Conservation (phyloP, 2,797 vertebrate genomes). For the Erethizon dorsatum region DNA sequence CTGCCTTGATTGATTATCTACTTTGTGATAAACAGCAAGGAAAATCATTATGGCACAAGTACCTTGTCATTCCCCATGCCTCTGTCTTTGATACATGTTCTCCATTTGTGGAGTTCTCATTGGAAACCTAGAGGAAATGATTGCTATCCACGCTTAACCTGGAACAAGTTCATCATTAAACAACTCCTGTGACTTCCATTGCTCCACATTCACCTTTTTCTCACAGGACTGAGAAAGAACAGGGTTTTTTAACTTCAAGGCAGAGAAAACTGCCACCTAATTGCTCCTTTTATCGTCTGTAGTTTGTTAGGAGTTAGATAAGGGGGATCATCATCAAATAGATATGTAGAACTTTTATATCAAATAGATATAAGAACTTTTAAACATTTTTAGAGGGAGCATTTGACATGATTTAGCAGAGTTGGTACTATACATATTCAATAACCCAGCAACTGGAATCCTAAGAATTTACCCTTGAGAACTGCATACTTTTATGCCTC, state of each 20-base stretch:
- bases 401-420: not conserved
- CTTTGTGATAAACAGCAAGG: slow-evolving; percentile 83
- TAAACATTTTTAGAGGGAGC: not conserved
- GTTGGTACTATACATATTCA: not conserved
- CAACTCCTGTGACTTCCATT: slow-evolving; percentile 59
- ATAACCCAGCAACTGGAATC: not conserved
- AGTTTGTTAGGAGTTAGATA: not conserved
- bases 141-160: slow-evolving; percentile 76
- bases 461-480: not conserved
- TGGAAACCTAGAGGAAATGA: slow-evolving; percentile 81
- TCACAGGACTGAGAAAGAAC: slow-evolving; percentile 39
- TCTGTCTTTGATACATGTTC: slow-evolving; percentile 82
- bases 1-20: slow-evolving; percentile 76
- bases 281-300: not conserved
- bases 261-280: slow-evolving; percentile 4
- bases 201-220: slow-evolving; percentile 67
- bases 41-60: slow-evolving; percentile 84
- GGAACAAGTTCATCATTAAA: slow-evolving; percentile 77
- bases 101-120: slow-evolving; percentile 71
- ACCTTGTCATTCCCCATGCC: slow-evolving; percentile 77
- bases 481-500: not conserved
- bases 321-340: not conserved
- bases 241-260: slow-evolving; percentile 68
- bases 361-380: not conserved
- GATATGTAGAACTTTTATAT: not conserved